Conservation (phyloP, 2,113 vertebrate species). For the Ictidomys tridecemlineatus region DNA sequence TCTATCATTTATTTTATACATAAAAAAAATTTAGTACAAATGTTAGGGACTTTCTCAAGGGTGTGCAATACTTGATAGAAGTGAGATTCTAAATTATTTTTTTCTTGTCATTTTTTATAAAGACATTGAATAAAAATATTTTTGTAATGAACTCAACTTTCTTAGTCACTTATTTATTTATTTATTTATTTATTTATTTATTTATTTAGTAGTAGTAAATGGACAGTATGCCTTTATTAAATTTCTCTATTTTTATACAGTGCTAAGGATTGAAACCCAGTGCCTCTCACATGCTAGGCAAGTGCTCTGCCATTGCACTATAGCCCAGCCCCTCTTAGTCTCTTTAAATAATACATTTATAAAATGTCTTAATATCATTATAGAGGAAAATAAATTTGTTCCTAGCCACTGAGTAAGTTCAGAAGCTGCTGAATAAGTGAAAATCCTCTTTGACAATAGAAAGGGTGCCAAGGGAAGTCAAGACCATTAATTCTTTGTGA, state of each 20-base stretch:
- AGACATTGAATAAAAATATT: not conserved
- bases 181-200: too few relatives aligned
- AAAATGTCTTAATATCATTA: not conserved
- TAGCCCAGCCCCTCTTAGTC: not conserved
- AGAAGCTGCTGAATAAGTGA: not conserved
- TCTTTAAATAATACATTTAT: not conserved
- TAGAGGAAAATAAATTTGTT: conserved; percentile 16
- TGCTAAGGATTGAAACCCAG: too few relatives aligned
- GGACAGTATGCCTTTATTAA: too few relatives aligned
- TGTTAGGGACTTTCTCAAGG: not conserved
- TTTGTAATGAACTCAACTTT: conserved; percentile 31
- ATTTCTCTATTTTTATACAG: too few relatives aligned
- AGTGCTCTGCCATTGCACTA: too few relatives aligned
- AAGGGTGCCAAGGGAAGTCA: not conserved
- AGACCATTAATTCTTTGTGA: conserved; percentile 9
- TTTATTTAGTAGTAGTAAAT: too few relatives aligned
- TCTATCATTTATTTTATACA: not conserved
- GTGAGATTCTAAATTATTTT: not conserved
- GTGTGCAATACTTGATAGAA: not conserved
- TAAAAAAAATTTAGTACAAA: not conserved
- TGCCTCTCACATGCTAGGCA: too few relatives aligned
- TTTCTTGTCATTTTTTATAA: not conserved
- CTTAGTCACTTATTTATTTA: not conserved
- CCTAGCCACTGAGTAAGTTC: not conserved
- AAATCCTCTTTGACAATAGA: not conserved